Conservation (phyloP, 2,888 invertebrate genomes). For the Pyrochroa serraticornis region DNA sequence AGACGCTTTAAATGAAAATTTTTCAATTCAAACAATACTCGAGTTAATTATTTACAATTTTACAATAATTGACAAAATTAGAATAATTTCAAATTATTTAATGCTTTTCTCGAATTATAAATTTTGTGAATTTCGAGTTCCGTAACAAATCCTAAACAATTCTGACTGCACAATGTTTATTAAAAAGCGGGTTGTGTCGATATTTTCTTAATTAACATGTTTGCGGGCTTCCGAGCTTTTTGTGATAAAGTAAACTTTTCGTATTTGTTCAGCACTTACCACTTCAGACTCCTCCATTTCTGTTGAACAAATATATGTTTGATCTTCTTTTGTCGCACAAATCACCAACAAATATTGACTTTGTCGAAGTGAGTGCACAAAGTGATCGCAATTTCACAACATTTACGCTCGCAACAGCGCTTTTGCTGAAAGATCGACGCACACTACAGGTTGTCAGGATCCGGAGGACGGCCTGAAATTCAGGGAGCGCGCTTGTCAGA, state of each 20-base stretch:
- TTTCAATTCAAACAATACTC: no score
- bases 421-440: constrained; percentile 16
- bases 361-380: not conserved
- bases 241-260: not conserved
- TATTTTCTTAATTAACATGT: not conserved
- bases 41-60: no score
- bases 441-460: constrained; percentile 23
- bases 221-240: not conserved
- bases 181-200: no score
- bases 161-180: no score
- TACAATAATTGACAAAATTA: no score
- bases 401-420: constrained; percentile 1
- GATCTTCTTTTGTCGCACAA: constrained; percentile 1
- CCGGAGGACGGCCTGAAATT: constrained; percentile 3
- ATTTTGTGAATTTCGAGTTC: no score
- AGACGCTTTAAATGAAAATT: no score
- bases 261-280: constrained; percentile 7
- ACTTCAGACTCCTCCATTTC: constrained; percentile 22
- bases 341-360: constrained; percentile 17
- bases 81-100: no score
- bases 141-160: no score
- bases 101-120: no score
- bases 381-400: constrained; percentile 1
- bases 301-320: constrained; percentile 1
- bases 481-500: constrained; percentile 4